Conservation (phyloP, 2,888 invertebrate genomes). For the Cynaeus angustus region DNA sequence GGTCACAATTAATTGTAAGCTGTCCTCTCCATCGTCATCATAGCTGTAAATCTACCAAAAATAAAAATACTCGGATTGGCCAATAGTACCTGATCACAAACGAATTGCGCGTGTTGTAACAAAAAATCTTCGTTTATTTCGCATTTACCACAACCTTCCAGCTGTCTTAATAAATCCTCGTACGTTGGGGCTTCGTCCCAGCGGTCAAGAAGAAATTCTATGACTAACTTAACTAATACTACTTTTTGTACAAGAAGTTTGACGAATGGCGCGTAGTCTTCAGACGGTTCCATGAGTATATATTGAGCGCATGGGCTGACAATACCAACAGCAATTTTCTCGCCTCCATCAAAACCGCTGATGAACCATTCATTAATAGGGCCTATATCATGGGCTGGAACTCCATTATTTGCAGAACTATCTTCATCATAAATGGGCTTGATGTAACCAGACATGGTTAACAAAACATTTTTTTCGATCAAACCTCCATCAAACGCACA, state of each 20-base stretch:
- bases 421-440: slow-evolving; percentile 87
- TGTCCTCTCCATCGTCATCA: slow-evolving; percentile 66
- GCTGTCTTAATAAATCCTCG: slow-evolving; percentile 82
- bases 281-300: slow-evolving; percentile 83
- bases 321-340: slow-evolving; percentile 83
- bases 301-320: slow-evolving; percentile 88
- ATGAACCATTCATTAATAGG: slow-evolving; percentile 75
- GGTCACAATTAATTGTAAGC: slow-evolving; percentile 80
- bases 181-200: slow-evolving; percentile 80
- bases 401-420: slow-evolving; percentile 80
- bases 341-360: slow-evolving; percentile 88
- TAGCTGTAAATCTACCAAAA: slow-evolving; percentile 66
- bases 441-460: slow-evolving; percentile 87
- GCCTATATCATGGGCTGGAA: slow-evolving; percentile 80
- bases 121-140: slow-evolving; percentile 70
- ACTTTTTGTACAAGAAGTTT: slow-evolving; percentile 83
- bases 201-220: slow-evolving; percentile 83
- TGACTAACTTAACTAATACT: slow-evolving; percentile 84
- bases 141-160: slow-evolving; percentile 60
- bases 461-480: slow-evolving; percentile 82
- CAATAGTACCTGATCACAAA: slow-evolving; percentile 79
- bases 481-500: slow-evolving; percentile 86
- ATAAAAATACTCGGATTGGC: not conserved
- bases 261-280: slow-evolving; percentile 82
- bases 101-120: slow-evolving; percentile 85